Conservation (phyloP, 2,888 invertebrate genomes). For the Steinernema scapterisci region DNA sequence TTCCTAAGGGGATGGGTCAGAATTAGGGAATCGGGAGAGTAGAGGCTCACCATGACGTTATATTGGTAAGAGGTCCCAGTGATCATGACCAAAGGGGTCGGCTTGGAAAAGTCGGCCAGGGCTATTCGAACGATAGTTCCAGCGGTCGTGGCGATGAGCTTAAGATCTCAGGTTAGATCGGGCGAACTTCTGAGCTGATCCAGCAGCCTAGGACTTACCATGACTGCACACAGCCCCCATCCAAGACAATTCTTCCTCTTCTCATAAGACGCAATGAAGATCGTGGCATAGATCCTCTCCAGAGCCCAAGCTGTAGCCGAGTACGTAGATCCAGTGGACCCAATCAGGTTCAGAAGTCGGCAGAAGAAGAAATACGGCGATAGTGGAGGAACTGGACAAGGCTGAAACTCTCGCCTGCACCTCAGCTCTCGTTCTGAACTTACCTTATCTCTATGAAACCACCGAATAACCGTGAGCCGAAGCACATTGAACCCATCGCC, state of each 20-base stretch:
- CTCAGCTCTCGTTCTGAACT: not conserved
- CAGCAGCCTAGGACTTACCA: not conserved
- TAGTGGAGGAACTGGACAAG: not conserved
- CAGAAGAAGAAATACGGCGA: not conserved
- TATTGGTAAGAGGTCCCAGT: not conserved
- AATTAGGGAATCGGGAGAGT: not conserved
- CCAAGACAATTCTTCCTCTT: not conserved
- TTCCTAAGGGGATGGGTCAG: not conserved
- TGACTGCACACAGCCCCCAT: not conserved
- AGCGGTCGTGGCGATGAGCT: too few relatives aligned
- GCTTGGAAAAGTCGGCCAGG: not conserved
- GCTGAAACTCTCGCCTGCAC: not conserved
- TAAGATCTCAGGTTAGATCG: too few relatives aligned
- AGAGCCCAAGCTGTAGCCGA: conserved; percentile 6
- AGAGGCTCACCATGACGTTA: not conserved
- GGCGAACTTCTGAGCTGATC: too few relatives aligned
- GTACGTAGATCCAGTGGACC: not conserved
- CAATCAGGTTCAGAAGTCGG: not conserved
- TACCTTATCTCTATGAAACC: not conserved
- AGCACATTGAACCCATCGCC: not conserved
- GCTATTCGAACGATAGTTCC: not conserved
- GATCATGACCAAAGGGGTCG: not conserved
- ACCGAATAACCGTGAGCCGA: not conserved
- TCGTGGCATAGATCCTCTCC: too few relatives aligned
- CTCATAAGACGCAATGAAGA: conserved; percentile 13